A percentile compares a stretch with the other conserved stretches of the same genome.
Conservation (phyloP, 2,888 invertebrate genomes). For the Calephelis perditalis region DNA sequence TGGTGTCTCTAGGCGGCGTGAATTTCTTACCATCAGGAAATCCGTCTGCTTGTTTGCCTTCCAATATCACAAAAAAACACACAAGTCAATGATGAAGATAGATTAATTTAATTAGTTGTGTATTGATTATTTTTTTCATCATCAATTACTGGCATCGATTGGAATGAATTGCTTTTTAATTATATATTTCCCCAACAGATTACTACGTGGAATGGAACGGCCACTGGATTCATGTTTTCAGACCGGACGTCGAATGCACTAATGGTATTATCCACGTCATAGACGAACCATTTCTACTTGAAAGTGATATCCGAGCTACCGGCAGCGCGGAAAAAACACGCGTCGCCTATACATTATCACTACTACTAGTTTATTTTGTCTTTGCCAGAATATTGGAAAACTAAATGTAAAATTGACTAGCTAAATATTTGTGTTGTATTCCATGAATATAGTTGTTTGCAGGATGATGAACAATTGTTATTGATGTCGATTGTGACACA, state of each 20-base stretch:
- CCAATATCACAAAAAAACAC: no score
- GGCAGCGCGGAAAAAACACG: conserved; percentile 54
- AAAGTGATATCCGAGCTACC: conserved; percentile 89
- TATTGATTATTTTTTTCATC: no score
- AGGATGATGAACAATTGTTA: background rate
- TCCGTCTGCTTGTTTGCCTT: no score
- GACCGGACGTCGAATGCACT: conserved; percentile 96
- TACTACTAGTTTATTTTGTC: conserved; percentile 45
- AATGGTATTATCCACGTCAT: conserved; percentile 97
- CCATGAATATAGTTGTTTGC: background rate
- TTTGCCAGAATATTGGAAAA: conserved; percentile 53
- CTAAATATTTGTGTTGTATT: conserved; percentile 7
- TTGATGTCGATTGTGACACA: background rate
- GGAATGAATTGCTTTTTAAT: conserved; percentile 4
- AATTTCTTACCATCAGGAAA: no score
- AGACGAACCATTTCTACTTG: conserved; percentile 90
- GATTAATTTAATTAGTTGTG: no score
- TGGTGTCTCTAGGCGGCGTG: no score
- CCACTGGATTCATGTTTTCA: conserved; percentile 88
- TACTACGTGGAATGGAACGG: conserved; percentile 92
- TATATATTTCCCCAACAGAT: conserved; percentile 66
- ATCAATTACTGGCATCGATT: no score
- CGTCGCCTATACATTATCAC: conserved; percentile 38
- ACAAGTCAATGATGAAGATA: no score
- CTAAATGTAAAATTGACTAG: conserved; percentile 32